Evolutionary conservation across 2,797 vertebrate genomes (phyloP).

Genomic region (Cygnus olor): DNA sequence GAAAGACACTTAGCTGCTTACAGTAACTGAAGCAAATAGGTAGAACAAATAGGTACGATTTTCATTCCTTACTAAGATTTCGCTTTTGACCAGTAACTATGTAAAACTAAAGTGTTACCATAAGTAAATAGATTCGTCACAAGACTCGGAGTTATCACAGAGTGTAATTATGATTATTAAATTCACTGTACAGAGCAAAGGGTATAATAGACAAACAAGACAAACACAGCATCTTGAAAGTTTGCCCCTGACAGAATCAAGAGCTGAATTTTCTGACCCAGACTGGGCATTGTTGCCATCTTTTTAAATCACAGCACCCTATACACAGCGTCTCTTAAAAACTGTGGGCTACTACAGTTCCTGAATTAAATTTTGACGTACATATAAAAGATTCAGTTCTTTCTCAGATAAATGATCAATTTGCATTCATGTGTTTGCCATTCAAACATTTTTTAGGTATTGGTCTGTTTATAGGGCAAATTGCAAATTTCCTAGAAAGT

Average conservation of each 20-base stretch:
- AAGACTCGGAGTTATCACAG: slow-evolving; percentile 28
- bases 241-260: background rate
- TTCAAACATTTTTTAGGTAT: background rate
- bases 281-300: background rate
- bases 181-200: background rate
- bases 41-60: slow-evolving; percentile 5
- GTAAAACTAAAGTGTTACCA: slow-evolving; percentile 6
- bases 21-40: background rate
- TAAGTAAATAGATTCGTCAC: slow-evolving; percentile 18
- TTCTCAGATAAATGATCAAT: background rate
- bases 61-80: slow-evolving; percentile 11
- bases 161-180: slow-evolving; percentile 39
- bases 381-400: background rate
- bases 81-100: slow-evolving; percentile 20
- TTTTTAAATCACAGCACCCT: background rate
- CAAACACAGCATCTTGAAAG: background rate
- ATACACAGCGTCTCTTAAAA: background rate
- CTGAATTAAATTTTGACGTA: background rate
- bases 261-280: background rate
- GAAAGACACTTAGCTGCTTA: background rate
- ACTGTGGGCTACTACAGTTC: background rate
- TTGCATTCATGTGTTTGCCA: background rate
- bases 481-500: background rate
- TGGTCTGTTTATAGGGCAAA: background rate
- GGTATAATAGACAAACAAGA: background rate